These are phyloP conservation scores for Congeria kusceri DNA, from an alignment of 2,888 invertebrate species.

Conservation along the genomic window DNA sequence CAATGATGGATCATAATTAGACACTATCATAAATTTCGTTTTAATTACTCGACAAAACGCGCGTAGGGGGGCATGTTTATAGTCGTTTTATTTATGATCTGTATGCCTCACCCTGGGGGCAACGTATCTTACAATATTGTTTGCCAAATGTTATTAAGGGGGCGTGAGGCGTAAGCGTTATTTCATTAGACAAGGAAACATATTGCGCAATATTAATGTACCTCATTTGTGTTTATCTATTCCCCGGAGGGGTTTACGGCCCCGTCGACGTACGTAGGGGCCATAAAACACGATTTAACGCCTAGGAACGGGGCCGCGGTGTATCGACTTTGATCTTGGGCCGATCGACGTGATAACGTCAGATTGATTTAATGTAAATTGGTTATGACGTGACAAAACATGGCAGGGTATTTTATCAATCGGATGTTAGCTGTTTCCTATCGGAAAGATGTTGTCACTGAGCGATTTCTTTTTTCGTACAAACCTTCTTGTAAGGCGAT, in stretches of 20 bases:
- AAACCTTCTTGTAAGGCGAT: too few relatives aligned
- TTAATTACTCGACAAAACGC: too few relatives aligned
- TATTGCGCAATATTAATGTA: conserved; percentile 10
- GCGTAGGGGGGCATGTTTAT: not conserved
- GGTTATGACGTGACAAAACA: too few relatives aligned
- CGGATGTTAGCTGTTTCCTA: too few relatives aligned
- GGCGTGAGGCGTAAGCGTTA: not conserved
- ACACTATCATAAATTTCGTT: too few relatives aligned
- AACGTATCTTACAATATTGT: not conserved
- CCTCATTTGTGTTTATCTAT: not conserved
- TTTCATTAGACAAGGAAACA: conserved; percentile 1
- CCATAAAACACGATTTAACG: conserved; percentile 1
- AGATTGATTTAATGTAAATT: too few relatives aligned
- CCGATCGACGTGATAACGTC: too few relatives aligned
- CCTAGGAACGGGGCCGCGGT: not conserved
- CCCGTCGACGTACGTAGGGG: not conserved
- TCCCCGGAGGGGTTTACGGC: not conserved
- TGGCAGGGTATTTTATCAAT: too few relatives aligned
- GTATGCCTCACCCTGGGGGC: not conserved
- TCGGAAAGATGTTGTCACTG: too few relatives aligned
- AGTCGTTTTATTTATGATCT: not conserved
- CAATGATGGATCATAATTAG: too few relatives aligned
- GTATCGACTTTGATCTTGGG: too few relatives aligned
- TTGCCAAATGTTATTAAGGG: not conserved
- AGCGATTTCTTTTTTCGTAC: too few relatives aligned